Base-by-base conservation (phyloP, 2,888 invertebrate species). In the Lamellibrachia columna region DNA sequence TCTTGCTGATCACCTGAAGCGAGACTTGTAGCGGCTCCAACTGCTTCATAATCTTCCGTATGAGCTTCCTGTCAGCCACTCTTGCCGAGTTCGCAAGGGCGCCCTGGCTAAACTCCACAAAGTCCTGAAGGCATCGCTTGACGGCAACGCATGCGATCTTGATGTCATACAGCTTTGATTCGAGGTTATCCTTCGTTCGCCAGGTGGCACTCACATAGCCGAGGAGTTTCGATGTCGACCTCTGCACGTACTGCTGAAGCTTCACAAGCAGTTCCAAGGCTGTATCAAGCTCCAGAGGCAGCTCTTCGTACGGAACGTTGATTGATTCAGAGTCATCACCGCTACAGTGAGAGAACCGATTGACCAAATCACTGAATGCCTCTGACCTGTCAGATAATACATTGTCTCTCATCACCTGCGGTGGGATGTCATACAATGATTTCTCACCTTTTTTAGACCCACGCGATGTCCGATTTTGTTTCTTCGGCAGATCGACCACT, bases 91-190 rank as follows among this genome's bases (percentile, higher is more conserved):
- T 98, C 90, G 98, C 98, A 93, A 98, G 97, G 53, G 98, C 98
- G 75, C 98, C 98, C 96, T 98, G 98, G 0, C 98, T 98, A 96
- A 99, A 99, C 94, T 98, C 98, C 0, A 98, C 97, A 93, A 99
- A 97, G 97, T 99, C 98, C 96, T 98, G 98, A 60, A 99, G 97
- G 1, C 98, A 98, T 4, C 98, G 98, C 94, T 98, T 97, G 91
- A 99, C 97, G 92, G 98, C 97, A 7, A 98, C 97, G 91, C 98
- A 98, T 7, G 98, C 98, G 94, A 98, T 97, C 96, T 98, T 98
- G 28, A 99, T 98, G 96, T 99, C 98, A 97, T 98, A 97, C 91
- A 98, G 97, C 93, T 98, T 98, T 28, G 97, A 97, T 94, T 98
- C 98, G 93, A 99, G 97, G 95, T 98, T 98, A 55, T 98, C 98